Percentiles rank a stretch among this genome's conserved stretches.
Conservation (phyloP, 2,888 invertebrate species). For the Andrena camellia region DNA sequence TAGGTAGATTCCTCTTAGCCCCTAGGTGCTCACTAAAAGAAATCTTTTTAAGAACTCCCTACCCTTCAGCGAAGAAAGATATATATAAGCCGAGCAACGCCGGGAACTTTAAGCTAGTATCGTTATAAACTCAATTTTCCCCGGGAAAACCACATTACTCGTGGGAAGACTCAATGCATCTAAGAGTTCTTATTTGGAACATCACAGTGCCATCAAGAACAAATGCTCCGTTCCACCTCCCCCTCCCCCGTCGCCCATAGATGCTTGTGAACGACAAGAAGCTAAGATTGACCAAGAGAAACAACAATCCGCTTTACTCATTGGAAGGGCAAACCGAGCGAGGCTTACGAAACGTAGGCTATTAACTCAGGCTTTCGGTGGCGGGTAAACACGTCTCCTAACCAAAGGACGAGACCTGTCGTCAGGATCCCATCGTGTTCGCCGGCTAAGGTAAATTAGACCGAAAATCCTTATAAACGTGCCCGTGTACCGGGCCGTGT, state of each 20-base stretch:
- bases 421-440: conserved; percentile 16
- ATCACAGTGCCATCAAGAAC: no score
- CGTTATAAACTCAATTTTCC: no score
- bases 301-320: conserved; percentile 19
- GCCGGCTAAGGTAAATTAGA: conserved; percentile 29
- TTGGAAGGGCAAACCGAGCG: neutral
- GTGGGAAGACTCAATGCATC: no score
- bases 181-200: no score
- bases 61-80: no score
- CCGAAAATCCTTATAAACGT: conserved; percentile 38
- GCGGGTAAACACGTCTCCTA: conserved; percentile 25
- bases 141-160: no score
- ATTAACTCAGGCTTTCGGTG: conserved; percentile 18
- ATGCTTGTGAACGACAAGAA: neutral
- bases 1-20: no score
- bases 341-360: conserved; percentile 8
- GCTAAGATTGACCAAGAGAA: neutral
- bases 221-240: no score
- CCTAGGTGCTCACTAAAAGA: no score
- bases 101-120: no score
- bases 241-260: neutral
- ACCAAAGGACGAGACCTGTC: conserved; percentile 25
- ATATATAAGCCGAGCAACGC: no score
- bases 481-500: conserved; percentile 18
- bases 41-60: no score